Conservation (phyloP, 2,888 invertebrate species). For the Drosophila silvestris region DNA sequence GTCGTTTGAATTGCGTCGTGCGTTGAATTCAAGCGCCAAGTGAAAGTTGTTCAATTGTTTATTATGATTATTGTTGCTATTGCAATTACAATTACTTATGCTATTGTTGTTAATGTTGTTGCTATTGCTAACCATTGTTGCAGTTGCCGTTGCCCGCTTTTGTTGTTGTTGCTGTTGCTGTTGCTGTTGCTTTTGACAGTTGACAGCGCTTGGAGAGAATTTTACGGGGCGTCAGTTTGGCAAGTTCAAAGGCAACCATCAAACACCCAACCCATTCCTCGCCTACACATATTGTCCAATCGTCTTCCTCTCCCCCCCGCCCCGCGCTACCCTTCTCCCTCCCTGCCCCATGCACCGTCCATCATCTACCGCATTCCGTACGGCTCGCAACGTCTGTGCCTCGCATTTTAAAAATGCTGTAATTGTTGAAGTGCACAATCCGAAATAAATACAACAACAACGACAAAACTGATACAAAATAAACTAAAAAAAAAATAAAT, state of each 20-base stretch:
- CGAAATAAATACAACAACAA: constrained; percentile 24
- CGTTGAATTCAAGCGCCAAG: constrained; percentile 83
- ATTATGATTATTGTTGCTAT: constrained; percentile 71
- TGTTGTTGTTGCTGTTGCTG: neutral
- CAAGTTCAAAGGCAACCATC: constrained; percentile 58
- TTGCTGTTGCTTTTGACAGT: constrained; percentile 21
- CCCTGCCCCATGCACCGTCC: neutral
- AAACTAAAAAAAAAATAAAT: neutral
- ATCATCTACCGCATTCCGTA: neutral
- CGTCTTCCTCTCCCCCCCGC: neutral
- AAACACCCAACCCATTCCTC: neutral
- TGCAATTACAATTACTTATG: constrained; percentile 57
- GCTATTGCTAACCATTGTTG: constrained; percentile 3
- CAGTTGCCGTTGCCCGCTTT: constrained; percentile 6
- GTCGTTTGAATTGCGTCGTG: constrained; percentile 78
- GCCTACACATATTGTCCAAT: neutral
- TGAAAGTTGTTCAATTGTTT: constrained; percentile 83
- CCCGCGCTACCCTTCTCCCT: rapidly evolving
- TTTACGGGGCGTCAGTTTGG: constrained; percentile 28
- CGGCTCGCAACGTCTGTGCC: constrained; percentile 9
- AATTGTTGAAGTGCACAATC: constrained; percentile 59
- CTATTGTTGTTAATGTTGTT: constrained; percentile 31
- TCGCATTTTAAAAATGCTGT: constrained; percentile 48
- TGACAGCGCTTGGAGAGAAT: constrained; percentile 35
- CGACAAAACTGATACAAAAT: constrained; percentile 21